Evolutionary conservation across 2,888 invertebrate species (phyloP).

Genomic region (Amphipoea oculea): DNA sequence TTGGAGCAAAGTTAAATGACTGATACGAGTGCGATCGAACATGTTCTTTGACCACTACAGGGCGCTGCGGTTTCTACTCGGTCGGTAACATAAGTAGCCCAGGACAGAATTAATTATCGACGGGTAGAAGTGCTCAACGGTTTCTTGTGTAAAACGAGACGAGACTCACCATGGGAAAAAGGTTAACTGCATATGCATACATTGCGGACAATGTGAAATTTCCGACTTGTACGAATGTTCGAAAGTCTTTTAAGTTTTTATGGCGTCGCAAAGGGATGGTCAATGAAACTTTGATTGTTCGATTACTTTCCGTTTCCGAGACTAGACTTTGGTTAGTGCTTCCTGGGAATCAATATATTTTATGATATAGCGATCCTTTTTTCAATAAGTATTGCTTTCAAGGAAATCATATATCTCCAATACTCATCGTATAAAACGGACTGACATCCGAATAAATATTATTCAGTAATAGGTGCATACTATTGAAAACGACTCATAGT

Average conservation of each 20-base stretch:
- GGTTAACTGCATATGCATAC: slow-evolving; percentile 79
- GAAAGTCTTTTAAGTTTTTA: slow-evolving; percentile 52
- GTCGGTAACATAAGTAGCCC: slow-evolving; percentile 84
- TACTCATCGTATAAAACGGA: background rate
- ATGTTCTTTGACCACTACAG: slow-evolving; percentile 81
- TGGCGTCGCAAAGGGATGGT: slow-evolving; percentile 2
- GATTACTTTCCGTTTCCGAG: slow-evolving; percentile 16
- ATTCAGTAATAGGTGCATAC: slow-evolving; percentile 5
- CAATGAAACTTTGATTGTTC: slow-evolving; percentile 41
- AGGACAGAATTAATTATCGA: slow-evolving; percentile 88
- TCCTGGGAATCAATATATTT: slow-evolving; percentile 15
- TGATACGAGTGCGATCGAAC: slow-evolving; percentile 77
- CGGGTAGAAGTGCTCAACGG: slow-evolving; percentile 83
- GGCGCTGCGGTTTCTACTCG: slow-evolving; percentile 83
- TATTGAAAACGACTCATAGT: slow-evolving; percentile 35
- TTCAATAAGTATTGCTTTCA: background rate
- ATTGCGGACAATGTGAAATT: slow-evolving; percentile 69
- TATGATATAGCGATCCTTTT: background rate
- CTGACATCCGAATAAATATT: background rate
- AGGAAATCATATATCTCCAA: background rate
- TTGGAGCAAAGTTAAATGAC: slow-evolving; percentile 82
- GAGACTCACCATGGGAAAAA: slow-evolving; percentile 83
- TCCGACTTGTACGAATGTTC: slow-evolving; percentile 47
- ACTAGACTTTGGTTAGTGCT: slow-evolving; percentile 21
- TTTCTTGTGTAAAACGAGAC: slow-evolving; percentile 88